Evolutionary conservation across 2,113 vertebrate species (phyloP), one percentile per base, ranked within the genome.

Genomic region (Paratilapia polleni): DNA sequence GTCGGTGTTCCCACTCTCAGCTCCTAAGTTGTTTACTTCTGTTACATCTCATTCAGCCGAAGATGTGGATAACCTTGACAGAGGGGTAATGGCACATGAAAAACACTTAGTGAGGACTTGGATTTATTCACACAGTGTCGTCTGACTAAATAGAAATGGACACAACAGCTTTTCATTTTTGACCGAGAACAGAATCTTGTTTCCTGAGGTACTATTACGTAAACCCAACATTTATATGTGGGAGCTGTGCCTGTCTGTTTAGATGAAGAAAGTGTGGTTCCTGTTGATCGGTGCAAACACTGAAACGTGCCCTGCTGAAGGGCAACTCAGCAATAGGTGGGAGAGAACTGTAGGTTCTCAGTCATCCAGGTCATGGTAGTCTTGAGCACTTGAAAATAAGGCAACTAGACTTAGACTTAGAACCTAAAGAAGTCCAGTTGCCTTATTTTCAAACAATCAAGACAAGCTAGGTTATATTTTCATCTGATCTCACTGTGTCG

Each of bases 11-110:
- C 22, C 41, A 1, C 63, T 4, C 11, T 68, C 24, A 0, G 76
- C 60, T 68, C 60, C 49, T 19, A 52, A 20, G 36, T 54, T 74
- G 73, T 87, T 87, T 87, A 63, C 77, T 64, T 74, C 63, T 34
- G 61, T 76, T 41, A 52, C 34, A 10, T 62, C 70, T 83, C 70
- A 52, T 64, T 80, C 70, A 78, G 22, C 34, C 1, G 24, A 24
- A 61, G 15, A 61, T 41, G 43, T n/a, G 38, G 73, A 10, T 64
- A 8, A 87, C 81, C 84, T 75, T 81, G 81, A 60, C 77, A 7
- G 56, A 13, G 12, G 52, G 52, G 22, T 76, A 76, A 73, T 63
- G 28, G 3, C 11, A 78, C 58, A 75, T 56, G 52, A 75, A 74
- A 41, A 81, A 58, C 56, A 26, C 60, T 64, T 10, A 5, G 73